Percentiles rank a stretch among this genome's conserved stretches.
Evolutionary conservation across 2,113 vertebrate species (phyloP).

Genomic region (Acanthisitta chloris): DNA sequence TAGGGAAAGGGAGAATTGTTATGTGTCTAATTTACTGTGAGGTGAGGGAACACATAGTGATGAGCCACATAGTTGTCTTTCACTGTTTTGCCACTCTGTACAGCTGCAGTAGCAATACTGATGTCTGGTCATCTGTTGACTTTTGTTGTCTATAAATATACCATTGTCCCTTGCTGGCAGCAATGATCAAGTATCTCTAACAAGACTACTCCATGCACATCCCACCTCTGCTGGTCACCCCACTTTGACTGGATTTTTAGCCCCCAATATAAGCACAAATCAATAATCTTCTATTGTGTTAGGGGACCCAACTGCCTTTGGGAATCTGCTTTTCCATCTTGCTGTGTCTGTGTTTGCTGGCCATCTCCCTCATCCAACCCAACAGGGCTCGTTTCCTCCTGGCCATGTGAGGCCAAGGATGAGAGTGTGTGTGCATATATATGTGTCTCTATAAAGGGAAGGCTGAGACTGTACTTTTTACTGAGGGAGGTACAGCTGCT

Average conservation of each 20-base stretch:
- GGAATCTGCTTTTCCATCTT: not conserved
- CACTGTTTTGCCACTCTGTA: not conserved
- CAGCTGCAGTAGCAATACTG: not conserved
- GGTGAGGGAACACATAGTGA: not conserved
- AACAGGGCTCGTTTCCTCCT: not conserved
- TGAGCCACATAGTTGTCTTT: not conserved
- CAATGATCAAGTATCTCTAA: not conserved
- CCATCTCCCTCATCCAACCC: not conserved
- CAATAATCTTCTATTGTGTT: not conserved
- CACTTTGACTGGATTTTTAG: not conserved
- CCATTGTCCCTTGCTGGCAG: not conserved
- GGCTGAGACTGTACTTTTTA: not conserved
- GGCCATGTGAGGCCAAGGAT: not conserved
- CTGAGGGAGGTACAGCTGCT: not conserved
- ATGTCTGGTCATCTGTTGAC: not conserved
- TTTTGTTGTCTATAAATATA: not conserved
- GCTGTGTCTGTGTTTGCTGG: accelerated
- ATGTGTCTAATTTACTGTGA: not conserved
- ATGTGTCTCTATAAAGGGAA: not conserved
- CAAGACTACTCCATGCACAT: not conserved
- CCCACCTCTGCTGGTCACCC: not conserved
- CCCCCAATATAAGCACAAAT: not conserved
- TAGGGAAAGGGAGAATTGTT: not conserved
- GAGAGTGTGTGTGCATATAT: not conserved
- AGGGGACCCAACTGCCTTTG: not conserved